Evolutionary conservation across 2,797 vertebrate species (phyloP), one percentile per base, ranked within the genome.

Genomic region (Odontamblyopus lacepedii): DNA sequence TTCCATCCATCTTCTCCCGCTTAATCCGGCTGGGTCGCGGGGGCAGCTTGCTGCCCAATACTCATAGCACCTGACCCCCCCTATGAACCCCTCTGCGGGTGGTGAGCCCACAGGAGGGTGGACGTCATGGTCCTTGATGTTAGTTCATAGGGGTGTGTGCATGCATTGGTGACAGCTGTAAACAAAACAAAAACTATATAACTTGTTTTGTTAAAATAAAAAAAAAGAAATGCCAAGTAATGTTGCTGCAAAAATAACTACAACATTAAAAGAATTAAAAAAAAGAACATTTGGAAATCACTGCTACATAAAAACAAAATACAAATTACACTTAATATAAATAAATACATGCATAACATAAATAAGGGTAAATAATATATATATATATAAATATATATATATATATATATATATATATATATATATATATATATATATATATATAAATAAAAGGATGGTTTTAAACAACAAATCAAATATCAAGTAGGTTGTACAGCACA

Each of bases 331-430:
- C 35, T 23, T 41, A 38, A 63, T 23, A 41, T 72, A 70, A 35
- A 88, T 86, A 88, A 85, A 84, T 87, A 81, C 41, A 60, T 32
- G 6, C 19, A 41, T 76, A 30, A 63, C 76, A 78, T 81, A 88
- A 88, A 87, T 86, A 87, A 23, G 23, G 65, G 68, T 76, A 62
- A 38, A 26, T 68, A 1, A 80, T 77, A 26, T 15, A n/a, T n/a
- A n/a, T n/a, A n/a, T n/a, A n/a, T n/a, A n/a, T n/a, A n/a, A n/a
- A 38, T 9, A 30, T 60, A 27, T 30, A 30, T 30, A 30, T 30
- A 30, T 30, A 30, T 30, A 82, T 77, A 23, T 15, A 38, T 9
- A 30, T 60, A 27, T 30, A 30, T 30, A 30, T 30, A 30, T 30
- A 30, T 30, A 82, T 77, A 23, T 15, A 38, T 9, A 30, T 60